Conservation (phyloP, 2,113 vertebrate genomes). For the Limanda limanda region DNA sequence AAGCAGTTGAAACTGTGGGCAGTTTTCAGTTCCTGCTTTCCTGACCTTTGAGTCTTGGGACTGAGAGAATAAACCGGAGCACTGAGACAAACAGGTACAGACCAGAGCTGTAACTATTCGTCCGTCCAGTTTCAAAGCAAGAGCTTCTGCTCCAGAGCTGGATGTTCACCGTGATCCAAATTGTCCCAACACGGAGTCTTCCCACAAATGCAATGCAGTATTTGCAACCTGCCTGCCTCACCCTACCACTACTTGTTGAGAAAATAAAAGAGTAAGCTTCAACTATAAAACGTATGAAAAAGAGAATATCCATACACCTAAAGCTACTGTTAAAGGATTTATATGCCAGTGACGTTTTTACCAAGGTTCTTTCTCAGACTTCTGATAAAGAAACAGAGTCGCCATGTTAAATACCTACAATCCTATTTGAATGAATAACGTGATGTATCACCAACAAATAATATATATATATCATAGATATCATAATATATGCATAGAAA, state of each 20-base stretch:
- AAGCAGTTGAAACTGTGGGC: not conserved
- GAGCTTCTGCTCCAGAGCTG: not conserved
- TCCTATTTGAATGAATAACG: too few species aligned
- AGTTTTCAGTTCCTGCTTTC: not conserved
- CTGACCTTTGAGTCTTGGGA: not conserved
- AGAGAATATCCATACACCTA: too few species aligned
- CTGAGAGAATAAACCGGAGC: conserved; percentile 8
- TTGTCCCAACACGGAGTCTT: conserved; percentile 20
- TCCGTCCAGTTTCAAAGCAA: too few species aligned
- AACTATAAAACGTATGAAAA: too few species aligned
- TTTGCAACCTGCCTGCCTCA: not conserved
- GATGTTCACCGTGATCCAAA: conserved; percentile 27
- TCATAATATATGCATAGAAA: too few species aligned
- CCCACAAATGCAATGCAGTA: conserved; percentile 23
- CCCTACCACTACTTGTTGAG: not conserved
- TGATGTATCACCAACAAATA: too few species aligned
- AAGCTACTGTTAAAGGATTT: too few species aligned
- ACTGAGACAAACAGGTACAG: not conserved
- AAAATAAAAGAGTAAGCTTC: not conserved
- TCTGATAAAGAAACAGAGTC: too few species aligned
- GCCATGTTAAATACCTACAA: too few species aligned
- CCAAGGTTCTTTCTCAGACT: too few species aligned
- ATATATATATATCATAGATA: too few species aligned
- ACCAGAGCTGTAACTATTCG: not conserved
- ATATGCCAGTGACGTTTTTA: too few species aligned